phyloP scores from a whole-genome alignment of 1,140 invertebrate genomes.

The Stenopsyche tienmushanensis region DNA sequence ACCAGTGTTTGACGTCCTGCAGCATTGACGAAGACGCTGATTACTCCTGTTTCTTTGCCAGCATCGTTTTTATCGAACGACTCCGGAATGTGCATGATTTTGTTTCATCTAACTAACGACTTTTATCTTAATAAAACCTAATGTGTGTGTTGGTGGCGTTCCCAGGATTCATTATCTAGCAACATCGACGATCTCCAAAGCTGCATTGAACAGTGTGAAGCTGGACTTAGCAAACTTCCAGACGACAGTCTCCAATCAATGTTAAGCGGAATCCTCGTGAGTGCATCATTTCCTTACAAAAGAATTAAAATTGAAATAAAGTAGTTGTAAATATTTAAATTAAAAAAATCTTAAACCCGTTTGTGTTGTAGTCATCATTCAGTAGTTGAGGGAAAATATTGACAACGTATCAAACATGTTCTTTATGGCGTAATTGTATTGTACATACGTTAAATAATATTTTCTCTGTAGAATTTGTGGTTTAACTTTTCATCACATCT shows the following conservation, averaged over 20 bases:
- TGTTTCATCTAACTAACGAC: background rate
- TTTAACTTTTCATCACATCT: background rate
- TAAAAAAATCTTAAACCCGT: too few species aligned
- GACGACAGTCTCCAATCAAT: constrained; percentile 67
- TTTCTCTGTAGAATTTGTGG: too few species aligned
- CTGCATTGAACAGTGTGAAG: constrained; percentile 65
- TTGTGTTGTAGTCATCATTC: too few species aligned
- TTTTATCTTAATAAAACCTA: constrained; percentile 39
- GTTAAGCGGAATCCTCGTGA: constrained; percentile 69
- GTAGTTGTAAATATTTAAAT: background rate
- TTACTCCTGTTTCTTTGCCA: constrained; percentile 1
- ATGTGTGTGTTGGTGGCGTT: constrained; percentile 49
- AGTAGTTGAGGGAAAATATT: too few species aligned
- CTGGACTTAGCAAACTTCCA: constrained; percentile 65
- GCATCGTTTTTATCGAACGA: background rate
- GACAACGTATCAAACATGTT: too few species aligned
- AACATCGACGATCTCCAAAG: constrained; percentile 65
- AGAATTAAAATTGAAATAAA: background rate
- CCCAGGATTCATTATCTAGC: constrained; percentile 66
- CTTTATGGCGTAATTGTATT: too few species aligned
- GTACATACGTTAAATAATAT: too few species aligned
- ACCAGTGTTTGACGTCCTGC: too few species aligned
- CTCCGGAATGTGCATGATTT: constrained; percentile 1
- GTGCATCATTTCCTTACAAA: too few species aligned
- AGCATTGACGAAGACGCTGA: background rate